A percentile compares a stretch with the other conserved stretches of the same genome.
These are phyloP conservation scores for Perdita meconis DNA, from an alignment of 2,888 invertebrate species.

Conservation along the genomic window DNA sequence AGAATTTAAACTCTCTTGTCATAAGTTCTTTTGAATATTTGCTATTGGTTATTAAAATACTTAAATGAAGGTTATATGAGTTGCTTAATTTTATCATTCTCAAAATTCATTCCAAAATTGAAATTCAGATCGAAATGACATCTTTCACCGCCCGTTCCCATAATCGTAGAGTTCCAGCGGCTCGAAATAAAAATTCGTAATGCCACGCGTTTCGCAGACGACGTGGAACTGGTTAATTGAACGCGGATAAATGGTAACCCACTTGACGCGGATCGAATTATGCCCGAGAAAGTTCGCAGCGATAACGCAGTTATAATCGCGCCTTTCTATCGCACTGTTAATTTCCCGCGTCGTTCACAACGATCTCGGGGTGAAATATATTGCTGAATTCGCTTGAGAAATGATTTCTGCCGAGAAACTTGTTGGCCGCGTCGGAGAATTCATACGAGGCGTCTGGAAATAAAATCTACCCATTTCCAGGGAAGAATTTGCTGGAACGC, in stretches of 20 bases:
- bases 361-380: slow-evolving; percentile 28
- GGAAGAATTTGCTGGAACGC: slow-evolving; percentile 3
- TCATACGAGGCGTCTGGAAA: slow-evolving; percentile 6
- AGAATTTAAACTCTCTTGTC: too few species aligned
- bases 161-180: background rate
- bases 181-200: background rate
- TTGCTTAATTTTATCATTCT: too few species aligned
- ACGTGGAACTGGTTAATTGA: slow-evolving; percentile 33
- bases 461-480: background rate
- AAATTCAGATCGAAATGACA: too few species aligned
- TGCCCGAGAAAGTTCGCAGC: slow-evolving; percentile 34
- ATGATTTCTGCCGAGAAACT: slow-evolving; percentile 27
- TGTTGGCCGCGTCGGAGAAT: slow-evolving; percentile 18
- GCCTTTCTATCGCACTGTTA: slow-evolving; percentile 47
- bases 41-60: too few species aligned
- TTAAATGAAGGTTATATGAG: too few species aligned
- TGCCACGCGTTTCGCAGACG: background rate
- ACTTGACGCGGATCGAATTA: slow-evolving; percentile 45
- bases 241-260: slow-evolving; percentile 29
- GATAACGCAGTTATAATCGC: slow-evolving; percentile 17
- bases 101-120: too few species aligned
- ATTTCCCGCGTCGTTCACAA: slow-evolving; percentile 18
- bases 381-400: slow-evolving; percentile 36
- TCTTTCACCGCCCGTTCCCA: too few species aligned
- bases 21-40: too few species aligned